Evolutionary conservation across 2,113 vertebrate genomes (phyloP).

Genomic region (Acinonyx jubatus): DNA sequence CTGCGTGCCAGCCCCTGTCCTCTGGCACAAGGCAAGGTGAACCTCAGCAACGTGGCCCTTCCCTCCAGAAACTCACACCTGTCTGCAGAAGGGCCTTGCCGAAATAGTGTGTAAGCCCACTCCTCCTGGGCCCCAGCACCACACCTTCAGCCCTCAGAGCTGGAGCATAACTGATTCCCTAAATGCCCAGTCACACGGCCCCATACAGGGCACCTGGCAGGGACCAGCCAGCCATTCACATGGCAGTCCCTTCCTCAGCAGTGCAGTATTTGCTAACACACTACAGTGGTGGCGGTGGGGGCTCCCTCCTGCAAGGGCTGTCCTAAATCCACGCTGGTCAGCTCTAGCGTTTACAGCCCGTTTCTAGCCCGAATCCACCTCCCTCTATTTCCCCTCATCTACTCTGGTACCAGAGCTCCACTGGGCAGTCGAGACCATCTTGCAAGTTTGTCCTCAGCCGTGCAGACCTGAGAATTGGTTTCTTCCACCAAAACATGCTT

Average conservation of each 20-base stretch:
- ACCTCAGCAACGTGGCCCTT: not conserved
- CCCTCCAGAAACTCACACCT: not conserved
- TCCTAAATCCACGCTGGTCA: not conserved
- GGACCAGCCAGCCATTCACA: not conserved
- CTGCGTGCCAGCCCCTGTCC: not conserved
- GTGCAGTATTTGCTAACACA: not conserved
- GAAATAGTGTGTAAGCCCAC: not conserved
- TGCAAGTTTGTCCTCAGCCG: not conserved
- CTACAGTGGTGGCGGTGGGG: too few species aligned
- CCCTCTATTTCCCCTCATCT: not conserved
- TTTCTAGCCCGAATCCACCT: not conserved
- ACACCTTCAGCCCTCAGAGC: not conserved
- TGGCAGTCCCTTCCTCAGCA: not conserved
- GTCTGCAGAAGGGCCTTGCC: not conserved
- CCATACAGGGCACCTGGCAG: not conserved
- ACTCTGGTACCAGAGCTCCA: too few species aligned
- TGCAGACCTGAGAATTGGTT: not conserved
- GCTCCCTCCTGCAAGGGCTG: not conserved
- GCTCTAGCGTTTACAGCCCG: not conserved
- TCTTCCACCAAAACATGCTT: not conserved
- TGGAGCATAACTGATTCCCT: rapidly evolving
- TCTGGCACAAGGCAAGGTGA: not conserved
- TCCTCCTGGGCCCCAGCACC: not conserved
- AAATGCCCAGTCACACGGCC: not conserved
- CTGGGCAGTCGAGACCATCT: not conserved